Base-by-base conservation (phyloP, 2,113 vertebrate species). In the Muscicapa adusta region DNA sequence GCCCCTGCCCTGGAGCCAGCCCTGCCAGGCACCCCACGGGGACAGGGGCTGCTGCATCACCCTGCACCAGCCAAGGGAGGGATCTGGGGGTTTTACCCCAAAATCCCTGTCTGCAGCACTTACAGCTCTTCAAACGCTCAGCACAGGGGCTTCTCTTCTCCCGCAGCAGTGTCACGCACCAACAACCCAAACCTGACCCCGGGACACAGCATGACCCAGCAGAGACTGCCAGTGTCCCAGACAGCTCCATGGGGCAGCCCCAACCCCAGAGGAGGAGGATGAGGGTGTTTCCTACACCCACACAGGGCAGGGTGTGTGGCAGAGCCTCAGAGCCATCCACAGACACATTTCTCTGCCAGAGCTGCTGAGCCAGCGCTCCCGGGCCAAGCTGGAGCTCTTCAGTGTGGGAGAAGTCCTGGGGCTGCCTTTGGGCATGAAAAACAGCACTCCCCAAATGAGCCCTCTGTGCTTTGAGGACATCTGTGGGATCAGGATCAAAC, bases 1-100 rank as follows among this genome's bases (percentile, higher is more conserved):
- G 33, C 3, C 5, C 53, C 34, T 8, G 34, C 38, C 31, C 24
- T 6, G 1, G 2, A 31, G 62, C 18, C 63, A 28, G 42, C 38
- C 17, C 1, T 0, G 19, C 22, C 42, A 16, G 1, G 2, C 18
- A 60, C 61, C 54, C 20, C 54, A 43, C 0, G 0, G 11, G 4
- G 0, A 15, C 0, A 63, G 80, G 61, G 65, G 66, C 84, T 82
- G 73, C 77, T 74, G 28, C 56, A 48, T 4, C 73, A 24, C 25
- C 33, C 31, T 1, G 2, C 50, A 15, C 51, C 66, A n/a, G 60
- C 25, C 76, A 14, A 23, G 15, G 36, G 10, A 60, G 23, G 14
- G 4, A 28, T 10, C 10, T 0, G 2, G 18, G 28, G 26, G 3
- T 43, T 51, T 61, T 45, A 23, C 40, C n/a, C 45, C 2, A 0